A percentile compares a stretch with the other conserved stretches of the same genome.
phyloP scores from a whole-genome alignment of 2,888 invertebrate genomes.

The Xestia sexstrigata region DNA sequence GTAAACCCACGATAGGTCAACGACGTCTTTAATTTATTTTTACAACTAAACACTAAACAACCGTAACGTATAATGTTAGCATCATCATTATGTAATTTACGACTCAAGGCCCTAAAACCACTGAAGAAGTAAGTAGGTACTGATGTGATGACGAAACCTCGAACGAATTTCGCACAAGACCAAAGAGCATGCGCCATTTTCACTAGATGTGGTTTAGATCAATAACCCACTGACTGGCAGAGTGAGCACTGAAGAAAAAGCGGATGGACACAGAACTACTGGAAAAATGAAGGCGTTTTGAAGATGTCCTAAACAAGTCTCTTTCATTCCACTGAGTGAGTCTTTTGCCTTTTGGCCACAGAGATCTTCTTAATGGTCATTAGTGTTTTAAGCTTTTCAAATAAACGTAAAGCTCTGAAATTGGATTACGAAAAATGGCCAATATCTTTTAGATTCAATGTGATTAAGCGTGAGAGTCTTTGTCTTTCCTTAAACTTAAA shows the following conservation, averaged over 20 bases:
- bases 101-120: constrained; percentile 34
- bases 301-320: neutral
- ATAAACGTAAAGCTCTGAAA: neutral
- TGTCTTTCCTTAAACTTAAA: constrained; percentile 1
- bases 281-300: neutral
- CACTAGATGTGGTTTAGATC: constrained; percentile 41
- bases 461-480: constrained; percentile 2
- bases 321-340: neutral
- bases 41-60: constrained; percentile 27
- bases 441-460: neutral
- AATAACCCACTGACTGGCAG: neutral
- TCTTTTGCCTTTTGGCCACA: neutral
- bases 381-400: neutral
- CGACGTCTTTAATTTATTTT: constrained; percentile 41
- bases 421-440: neutral
- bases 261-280: neutral
- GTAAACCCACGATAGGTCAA: constrained; percentile 36
- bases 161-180: constrained; percentile 22
- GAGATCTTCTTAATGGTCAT: neutral
- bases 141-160: constrained; percentile 18
- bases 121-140: constrained; percentile 15
- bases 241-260: constrained; percentile 3
- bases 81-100: constrained; percentile 29
- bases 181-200: constrained; percentile 36
- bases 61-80: constrained; percentile 30